Percentiles rank a stretch among this genome's conserved stretches.
These are phyloP conservation scores for Myocastor coypus DNA, from an alignment of 2,113 vertebrate species.

Conservation along the genomic window DNA sequence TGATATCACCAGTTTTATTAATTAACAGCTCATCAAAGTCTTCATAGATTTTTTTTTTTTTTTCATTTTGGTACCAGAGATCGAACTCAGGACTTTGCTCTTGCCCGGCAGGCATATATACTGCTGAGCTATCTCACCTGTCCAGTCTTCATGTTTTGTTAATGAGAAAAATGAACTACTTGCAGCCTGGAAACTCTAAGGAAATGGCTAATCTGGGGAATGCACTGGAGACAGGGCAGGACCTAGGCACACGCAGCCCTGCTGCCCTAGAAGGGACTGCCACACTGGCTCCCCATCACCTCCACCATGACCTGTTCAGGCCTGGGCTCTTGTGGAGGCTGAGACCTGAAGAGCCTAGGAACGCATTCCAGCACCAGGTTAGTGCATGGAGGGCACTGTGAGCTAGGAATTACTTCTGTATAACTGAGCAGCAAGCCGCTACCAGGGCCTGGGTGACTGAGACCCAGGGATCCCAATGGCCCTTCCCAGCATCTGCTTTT, in stretches of 20 bases:
- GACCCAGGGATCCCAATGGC: neutral
- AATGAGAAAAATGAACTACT: neutral
- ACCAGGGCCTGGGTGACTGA: neutral
- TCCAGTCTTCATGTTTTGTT: constrained; percentile 37
- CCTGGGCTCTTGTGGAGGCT: neutral
- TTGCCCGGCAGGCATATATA: too few relatives aligned
- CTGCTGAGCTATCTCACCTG: too few relatives aligned
- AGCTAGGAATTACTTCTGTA: neutral
- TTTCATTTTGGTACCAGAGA: too few relatives aligned
- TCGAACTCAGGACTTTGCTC: too few relatives aligned
- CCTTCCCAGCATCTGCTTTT: neutral
- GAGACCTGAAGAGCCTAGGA: neutral
- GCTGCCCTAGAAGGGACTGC: neutral
- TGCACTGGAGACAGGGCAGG: neutral
- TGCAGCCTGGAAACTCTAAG: neutral
- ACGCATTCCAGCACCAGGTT: neutral
- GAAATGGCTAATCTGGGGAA: neutral
- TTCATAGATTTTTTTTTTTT: neutral
- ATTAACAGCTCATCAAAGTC: constrained; percentile 55
- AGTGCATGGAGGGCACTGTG: rapidly evolving
- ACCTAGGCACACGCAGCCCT: neutral
- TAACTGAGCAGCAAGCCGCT: neutral
- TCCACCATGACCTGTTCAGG: neutral
- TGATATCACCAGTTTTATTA: neutral
- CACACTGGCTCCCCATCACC: neutral